Percentiles rank a stretch among this genome's conserved stretches.
phyloP scores from a whole-genome alignment of 2,888 invertebrate species.

The Bombyx huttoni region DNA sequence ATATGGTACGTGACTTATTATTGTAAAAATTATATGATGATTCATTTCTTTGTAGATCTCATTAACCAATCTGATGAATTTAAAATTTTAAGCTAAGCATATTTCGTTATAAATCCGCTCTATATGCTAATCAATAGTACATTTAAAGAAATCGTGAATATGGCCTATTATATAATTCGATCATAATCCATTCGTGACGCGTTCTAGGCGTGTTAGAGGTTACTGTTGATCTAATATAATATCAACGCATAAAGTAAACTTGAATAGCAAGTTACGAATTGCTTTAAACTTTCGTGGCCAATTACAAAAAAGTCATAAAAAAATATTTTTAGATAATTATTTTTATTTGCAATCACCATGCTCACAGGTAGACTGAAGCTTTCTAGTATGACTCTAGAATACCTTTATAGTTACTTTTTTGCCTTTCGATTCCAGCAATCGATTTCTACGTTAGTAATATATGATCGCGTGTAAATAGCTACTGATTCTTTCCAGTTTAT shows the following conservation, averaged over 20 bases:
- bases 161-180: constrained; percentile 16
- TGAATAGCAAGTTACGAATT: no score
- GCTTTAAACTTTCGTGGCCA: no score
- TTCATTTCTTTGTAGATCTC: not conserved
- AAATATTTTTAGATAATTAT: no score
- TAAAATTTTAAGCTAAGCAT: not conserved
- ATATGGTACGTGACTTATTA: no score
- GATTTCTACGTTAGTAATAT: constrained; percentile 28
- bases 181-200: constrained; percentile 25
- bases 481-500: constrained; percentile 38
- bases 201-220: constrained; percentile 23
- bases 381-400: no score
- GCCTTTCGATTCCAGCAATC: not conserved
- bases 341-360: no score
- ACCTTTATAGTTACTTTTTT: no score
- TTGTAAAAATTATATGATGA: no score
- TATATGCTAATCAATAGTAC: constrained; percentile 16
- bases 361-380: no score
- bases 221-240: constrained; percentile 14
- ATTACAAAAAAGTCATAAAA: no score
- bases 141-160: constrained; percentile 19
- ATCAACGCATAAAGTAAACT: no score
- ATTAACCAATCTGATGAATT: not conserved
- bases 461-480: constrained; percentile 27
- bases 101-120: constrained; percentile 1